These are phyloP conservation scores for Holothuria glaberrima DNA, from an alignment of 35 echinoderm and acorn worm species.

Conservation along the genomic window DNA sequence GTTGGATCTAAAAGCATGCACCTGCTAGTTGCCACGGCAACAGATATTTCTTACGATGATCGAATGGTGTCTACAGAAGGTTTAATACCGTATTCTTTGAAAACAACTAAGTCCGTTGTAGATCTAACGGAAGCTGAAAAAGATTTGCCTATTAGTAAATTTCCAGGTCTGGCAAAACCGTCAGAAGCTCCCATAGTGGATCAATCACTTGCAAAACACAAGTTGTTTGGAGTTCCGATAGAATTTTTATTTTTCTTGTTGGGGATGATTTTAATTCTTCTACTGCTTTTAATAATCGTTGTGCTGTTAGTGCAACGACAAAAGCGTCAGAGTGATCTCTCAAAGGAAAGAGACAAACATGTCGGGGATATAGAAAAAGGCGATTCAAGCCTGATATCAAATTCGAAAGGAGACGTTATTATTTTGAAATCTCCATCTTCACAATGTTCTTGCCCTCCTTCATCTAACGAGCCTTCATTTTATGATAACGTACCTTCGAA, in stretches of 20 bases:
- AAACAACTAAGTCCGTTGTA: not conserved
- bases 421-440: too few species aligned
- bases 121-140: not conserved
- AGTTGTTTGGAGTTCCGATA: slow-evolving; percentile 33
- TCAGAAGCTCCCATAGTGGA: not conserved
- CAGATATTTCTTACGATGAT: not conserved
- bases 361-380: not conserved
- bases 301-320: not conserved
- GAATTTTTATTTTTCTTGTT: slow-evolving; percentile 31
- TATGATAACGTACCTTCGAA: slow-evolving; percentile 27
- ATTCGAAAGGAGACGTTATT: too few species aligned
- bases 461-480: not conserved
- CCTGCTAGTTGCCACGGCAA: not conserved
- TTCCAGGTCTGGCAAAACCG: not conserved
- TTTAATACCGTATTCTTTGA: not conserved
- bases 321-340: not conserved
- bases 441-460: too few species aligned
- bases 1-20: slow-evolving; percentile 17
- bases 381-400: too few species aligned
- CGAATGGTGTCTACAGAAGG: not conserved
- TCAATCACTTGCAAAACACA: not conserved
- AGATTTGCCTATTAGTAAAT: not conserved
- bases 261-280: slow-evolving; percentile 10
- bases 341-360: not conserved
- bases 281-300: slow-evolving; percentile 19